Conservation (phyloP, 2,113 vertebrate species). For the Pao palembangensis region DNA sequence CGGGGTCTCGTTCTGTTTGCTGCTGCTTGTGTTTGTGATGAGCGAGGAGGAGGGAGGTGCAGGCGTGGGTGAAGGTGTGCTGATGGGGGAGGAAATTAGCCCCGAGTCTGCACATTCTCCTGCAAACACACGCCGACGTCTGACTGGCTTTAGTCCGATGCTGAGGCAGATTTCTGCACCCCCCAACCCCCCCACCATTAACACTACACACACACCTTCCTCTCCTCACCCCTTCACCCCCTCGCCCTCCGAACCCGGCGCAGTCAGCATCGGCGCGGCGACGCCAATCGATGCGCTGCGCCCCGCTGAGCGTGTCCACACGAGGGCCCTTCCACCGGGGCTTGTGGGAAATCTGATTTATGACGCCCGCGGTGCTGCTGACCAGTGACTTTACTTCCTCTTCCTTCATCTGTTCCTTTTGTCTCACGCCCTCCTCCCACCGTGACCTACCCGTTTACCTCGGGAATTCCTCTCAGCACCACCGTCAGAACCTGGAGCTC, state of each 20-base stretch:
- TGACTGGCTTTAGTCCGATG: constrained; percentile 67
- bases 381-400: constrained; percentile 69
- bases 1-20: constrained; percentile 11
- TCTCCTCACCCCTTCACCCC: constrained; percentile 40
- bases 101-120: constrained; percentile 69
- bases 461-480: not conserved
- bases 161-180: constrained; percentile 66
- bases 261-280: constrained; percentile 75
- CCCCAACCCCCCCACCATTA: constrained; percentile 9
- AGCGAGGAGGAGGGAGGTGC: constrained; percentile 41
- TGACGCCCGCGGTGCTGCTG: constrained; percentile 78
- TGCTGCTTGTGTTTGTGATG: constrained; percentile 60
- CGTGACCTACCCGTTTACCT: constrained; percentile 48
- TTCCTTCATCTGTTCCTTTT: constrained; percentile 25
- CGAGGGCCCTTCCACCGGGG: constrained; percentile 74
- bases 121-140: constrained; percentile 38
- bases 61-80: constrained; percentile 53
- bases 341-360: constrained; percentile 84
- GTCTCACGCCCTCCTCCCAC: constrained; percentile 5
- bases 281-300: constrained; percentile 79
- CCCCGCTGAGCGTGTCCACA: constrained; percentile 78
- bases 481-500: no score
- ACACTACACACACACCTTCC: not conserved
- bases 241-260: constrained; percentile 67
- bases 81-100: constrained; percentile 72